Base-by-base conservation (phyloP, 2,113 vertebrate species). In the Pimephales promelas region DNA sequence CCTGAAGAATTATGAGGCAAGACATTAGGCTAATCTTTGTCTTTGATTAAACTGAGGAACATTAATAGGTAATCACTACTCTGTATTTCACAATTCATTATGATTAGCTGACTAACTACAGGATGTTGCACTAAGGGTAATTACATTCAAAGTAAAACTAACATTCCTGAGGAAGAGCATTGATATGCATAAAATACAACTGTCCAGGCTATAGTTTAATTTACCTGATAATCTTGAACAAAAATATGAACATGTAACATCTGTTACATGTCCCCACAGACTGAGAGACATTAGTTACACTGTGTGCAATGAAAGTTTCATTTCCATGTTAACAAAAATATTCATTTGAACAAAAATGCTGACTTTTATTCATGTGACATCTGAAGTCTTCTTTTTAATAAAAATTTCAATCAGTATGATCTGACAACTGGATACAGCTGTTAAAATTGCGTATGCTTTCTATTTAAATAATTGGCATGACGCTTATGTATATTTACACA, bases 331-430 rank as follows among this genome's bases (percentile, higher is more conserved):
- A 64, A 66, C n/a, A 79, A 62, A 79, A 13, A 66, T 49, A 64
- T 31, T 49, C 18, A 80, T 52, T 80, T 76, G 49, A 59, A 81
- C 68, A 86, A 84, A 57, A 86, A 84, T 10, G 52, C 52, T 70
- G 76, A 74, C 31, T 81, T 84, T 45, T 84, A 40, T 81, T 74
- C 59, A 74, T 77, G 64, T 78, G 71, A 77, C 10, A 24, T 84
- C 82, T 62, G 40, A 75, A 76, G n/a, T 72, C 68, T 83, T 85
- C 47, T 76, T 84, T 78, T 81, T 81, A 86, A 86, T 76, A 84
- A 83, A 26, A 86, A 76, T 40, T 83, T 75, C 26, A 75, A 85
- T 43, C 79, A 68, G 79, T 66, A 45, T 45, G 45, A 71, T 6
- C 31, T 62, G 79, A 80, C 43, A 52, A 80, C 78, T 62, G 34